phyloP scores from a whole-genome alignment of 2,113 vertebrate species.

The Anoplopoma fimbria region DNA sequence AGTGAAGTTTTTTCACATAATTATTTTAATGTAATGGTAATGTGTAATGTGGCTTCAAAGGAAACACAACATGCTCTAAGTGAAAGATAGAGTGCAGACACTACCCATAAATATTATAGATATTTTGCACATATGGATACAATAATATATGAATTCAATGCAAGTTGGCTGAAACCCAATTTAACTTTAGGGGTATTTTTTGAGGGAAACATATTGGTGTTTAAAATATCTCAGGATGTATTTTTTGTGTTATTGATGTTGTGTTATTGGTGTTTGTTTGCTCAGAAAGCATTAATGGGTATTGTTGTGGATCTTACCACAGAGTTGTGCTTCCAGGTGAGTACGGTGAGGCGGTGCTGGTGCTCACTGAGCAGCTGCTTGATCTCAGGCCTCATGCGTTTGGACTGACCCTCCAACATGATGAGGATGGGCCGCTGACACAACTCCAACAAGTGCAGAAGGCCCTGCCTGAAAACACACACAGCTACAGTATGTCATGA shows the following conservation, averaged over 20 bases:
- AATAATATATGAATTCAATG: not conserved
- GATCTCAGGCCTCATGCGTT: constrained; percentile 84
- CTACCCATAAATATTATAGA: not conserved
- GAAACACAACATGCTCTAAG: not conserved
- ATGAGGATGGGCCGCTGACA: constrained; percentile 91
- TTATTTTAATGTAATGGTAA: not conserved
- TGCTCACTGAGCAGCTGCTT: constrained; percentile 88
- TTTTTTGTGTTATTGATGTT: not conserved
- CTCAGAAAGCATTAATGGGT: not conserved
- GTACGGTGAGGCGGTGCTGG: constrained; percentile 83
- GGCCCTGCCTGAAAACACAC: constrained; percentile 86
- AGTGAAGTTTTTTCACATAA: not conserved
- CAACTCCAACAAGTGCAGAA: constrained; percentile 92
- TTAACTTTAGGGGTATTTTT: not conserved
- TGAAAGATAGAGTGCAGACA: not conserved
- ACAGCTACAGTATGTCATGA: not conserved
- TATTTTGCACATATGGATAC: not conserved
- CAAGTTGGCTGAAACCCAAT: not conserved
- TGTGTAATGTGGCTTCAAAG: not conserved
- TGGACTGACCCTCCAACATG: constrained; percentile 88
- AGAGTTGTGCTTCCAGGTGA: constrained; percentile 91
- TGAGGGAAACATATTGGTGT: not conserved
- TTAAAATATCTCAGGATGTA: not conserved
- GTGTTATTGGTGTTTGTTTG: too few species aligned
- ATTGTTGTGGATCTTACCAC: constrained; percentile 82